Evolutionary conservation across 1,140 invertebrate species (phyloP).

Genomic region (Pseudomyrmex pallidus): DNA sequence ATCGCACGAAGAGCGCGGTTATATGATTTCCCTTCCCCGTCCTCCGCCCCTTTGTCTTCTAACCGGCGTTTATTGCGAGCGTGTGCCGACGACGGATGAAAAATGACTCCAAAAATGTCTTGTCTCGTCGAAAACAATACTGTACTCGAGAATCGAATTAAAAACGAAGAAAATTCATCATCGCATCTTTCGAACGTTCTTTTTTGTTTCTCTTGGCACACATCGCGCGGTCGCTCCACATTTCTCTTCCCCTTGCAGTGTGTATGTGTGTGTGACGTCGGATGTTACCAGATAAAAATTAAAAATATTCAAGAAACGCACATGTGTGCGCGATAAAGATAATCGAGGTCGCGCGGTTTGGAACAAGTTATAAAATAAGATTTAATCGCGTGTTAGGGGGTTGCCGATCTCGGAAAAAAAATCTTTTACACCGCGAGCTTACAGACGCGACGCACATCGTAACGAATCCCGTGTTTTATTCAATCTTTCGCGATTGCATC

Average conservation of each 20-base stretch:
- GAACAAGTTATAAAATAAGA: constrained; percentile 77
- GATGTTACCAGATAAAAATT: constrained; percentile 34
- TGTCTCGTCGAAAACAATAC: no score
- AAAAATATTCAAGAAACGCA: constrained; percentile 63
- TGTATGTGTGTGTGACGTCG: background rate
- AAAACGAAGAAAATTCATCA: background rate
- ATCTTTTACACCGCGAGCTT: background rate
- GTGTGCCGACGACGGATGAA: no score
- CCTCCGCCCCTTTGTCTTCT: no score
- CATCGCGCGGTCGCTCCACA: background rate
- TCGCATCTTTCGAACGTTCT: no score
- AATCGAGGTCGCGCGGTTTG: constrained; percentile 76
- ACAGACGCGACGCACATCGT: background rate
- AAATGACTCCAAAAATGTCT: no score
- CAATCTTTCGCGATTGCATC: no score
- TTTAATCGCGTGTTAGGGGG: constrained; percentile 37
- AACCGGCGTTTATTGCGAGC: no score
- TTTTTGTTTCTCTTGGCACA: background rate
- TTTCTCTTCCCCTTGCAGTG: background rate
- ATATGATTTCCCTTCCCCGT: no score
- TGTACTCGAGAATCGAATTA: no score
- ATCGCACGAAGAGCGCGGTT: no score
- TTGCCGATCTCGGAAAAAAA: background rate
- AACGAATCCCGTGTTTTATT: background rate
- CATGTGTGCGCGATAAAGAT: constrained; percentile 65